Evolutionary conservation across 2,888 invertebrate genomes (phyloP), one percentile per base, ranked within the genome.

Genomic region (Coleophora flavipennella): DNA sequence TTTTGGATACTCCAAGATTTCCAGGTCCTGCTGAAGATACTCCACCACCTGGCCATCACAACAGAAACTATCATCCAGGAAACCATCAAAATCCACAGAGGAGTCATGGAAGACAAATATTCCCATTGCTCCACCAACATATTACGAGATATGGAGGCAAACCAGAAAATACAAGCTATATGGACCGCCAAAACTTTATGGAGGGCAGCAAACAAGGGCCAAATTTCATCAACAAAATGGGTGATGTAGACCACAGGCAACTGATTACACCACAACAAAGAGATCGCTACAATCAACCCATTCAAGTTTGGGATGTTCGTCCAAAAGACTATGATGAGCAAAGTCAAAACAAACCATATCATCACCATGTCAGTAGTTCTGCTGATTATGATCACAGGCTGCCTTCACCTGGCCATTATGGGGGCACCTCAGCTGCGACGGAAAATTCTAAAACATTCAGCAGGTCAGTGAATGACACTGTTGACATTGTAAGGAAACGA

Each of bases 401-500:
- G 28, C 83, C 80, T 13, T 57, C 83, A n/a, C 80, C 80, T 32
- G 83, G 83, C 46, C 77, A 84, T 47, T 84, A 81, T 54, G 74
- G 67, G 13, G 59, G 67, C 2, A 74, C 66, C 39, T 57, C 63
- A 7, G 55, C 72, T 12, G 55, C 57, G 1, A 61, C 61, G 36
- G 77, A 74, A 42, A 77, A 69, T 40, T 77, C 80, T 13, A 64
- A 78, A 44, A 65, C 71, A 33, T 84, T 79, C 48, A 80, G 71
- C 41, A 57, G 72, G 11, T 81, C 84, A 31, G 70, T 83, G 14
- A 76, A 79, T 58, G 84, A 83, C 43, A 84, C 84, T 33, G 84
- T 84, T 31, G 73, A 83, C 51, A 76, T 84, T 43, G 61, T 84
- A 3, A 64, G 81, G 35, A 77, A 66, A 51, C 55, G 70, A 37